Percentiles rank a stretch among this genome's conserved stretches.
phyloP scores from a whole-genome alignment of 2,113 vertebrate species.

The Elanus axillaris region DNA sequence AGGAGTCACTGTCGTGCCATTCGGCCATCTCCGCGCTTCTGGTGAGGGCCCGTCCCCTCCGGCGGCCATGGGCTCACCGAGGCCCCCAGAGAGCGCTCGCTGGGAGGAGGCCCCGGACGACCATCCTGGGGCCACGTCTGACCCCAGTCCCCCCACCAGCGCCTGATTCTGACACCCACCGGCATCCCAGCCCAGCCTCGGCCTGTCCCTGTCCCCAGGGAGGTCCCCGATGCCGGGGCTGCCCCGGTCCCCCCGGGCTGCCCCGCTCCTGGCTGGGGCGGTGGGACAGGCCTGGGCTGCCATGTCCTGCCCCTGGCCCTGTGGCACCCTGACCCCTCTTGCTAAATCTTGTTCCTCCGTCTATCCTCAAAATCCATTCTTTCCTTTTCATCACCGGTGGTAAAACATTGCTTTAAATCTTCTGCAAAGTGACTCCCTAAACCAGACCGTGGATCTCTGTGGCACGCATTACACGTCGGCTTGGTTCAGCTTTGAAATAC shows the following conservation, averaged over 20 bases:
- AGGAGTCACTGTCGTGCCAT: neutral
- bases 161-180: fast-evolving
- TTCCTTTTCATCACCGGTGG: neutral
- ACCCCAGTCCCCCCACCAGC: fast-evolving
- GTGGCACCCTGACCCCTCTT: neutral
- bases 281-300: neutral
- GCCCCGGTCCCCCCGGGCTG: fast-evolving
- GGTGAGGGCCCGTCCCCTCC: neutral
- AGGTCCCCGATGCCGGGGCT: fast-evolving
- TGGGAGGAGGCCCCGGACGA: neutral
- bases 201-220: neutral
- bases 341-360: neutral
- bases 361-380: neutral
- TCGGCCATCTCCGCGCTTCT: neutral
- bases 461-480: neutral
- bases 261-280: neutral
- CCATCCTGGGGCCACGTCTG: too few relatives aligned
- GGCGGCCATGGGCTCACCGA: neutral
- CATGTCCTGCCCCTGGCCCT: fast-evolving
- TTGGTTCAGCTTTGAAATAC: neutral
- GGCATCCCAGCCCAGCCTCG: fast-evolving
- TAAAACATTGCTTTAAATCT: neutral
- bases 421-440: neutral
- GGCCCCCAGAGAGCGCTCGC: fast-evolving
- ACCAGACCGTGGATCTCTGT: neutral